phyloP scores from a whole-genome alignment of 2,888 invertebrate species.

The Chloromyia formosa region DNA sequence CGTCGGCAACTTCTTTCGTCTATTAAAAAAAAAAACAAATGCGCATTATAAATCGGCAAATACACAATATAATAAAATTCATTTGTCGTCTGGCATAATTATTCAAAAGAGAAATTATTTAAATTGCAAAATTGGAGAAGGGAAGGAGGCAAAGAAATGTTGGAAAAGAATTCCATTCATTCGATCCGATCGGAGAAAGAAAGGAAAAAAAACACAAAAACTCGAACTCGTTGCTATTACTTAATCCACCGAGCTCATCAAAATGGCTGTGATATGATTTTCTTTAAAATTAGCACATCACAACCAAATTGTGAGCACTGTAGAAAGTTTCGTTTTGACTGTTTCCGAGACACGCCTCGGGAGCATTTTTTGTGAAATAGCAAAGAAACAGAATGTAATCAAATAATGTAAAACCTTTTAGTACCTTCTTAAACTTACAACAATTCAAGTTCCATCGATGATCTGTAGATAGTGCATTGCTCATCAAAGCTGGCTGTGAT shows the following conservation, averaged over 20 bases:
- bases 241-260: constrained; percentile 60
- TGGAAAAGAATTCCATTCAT: constrained; percentile 53
- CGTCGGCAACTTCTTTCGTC: too few relatives aligned
- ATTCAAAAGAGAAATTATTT: too few relatives aligned
- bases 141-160: neutral
- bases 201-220: too few relatives aligned
- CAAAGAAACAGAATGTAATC: neutral
- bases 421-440: neutral
- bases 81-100: too few relatives aligned
- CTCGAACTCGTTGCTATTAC: constrained; percentile 1
- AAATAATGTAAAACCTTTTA: neutral
- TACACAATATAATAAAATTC: too few relatives aligned
- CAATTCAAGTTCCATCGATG: constrained; percentile 1
- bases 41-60: too few relatives aligned
- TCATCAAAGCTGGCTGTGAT: constrained; percentile 65
- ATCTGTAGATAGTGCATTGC: constrained; percentile 57
- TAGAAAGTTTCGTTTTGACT: constrained; percentile 53
- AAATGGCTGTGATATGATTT: constrained; percentile 64
- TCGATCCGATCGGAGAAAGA: too few relatives aligned
- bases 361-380: constrained; percentile 7
- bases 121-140: too few relatives aligned
- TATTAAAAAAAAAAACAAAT: too few relatives aligned
- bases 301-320: constrained; percentile 63
- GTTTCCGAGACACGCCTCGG: too few relatives aligned
- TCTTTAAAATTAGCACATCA: constrained; percentile 59